Evolutionary conservation across 2,113 vertebrate species (phyloP).

Genomic region (Jacana jacana): DNA sequence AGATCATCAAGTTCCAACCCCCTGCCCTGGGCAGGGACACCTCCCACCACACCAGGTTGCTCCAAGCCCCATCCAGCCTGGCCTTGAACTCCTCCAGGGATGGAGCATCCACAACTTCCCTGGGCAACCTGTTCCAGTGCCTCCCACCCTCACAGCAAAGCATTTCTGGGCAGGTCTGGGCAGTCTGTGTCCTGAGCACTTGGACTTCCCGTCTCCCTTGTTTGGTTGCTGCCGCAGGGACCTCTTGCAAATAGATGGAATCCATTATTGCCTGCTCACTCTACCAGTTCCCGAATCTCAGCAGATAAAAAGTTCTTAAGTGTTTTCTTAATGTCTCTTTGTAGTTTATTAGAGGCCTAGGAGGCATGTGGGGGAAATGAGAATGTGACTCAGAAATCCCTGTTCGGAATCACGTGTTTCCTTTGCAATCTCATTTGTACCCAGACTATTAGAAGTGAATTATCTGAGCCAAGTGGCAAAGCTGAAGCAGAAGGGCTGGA

Average conservation of each 20-base stretch:
- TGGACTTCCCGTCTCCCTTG: not conserved
- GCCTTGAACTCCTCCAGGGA: too few relatives aligned
- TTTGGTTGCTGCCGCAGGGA: not conserved
- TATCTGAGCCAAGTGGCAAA: not conserved
- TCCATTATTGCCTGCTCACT: constrained; percentile 30
- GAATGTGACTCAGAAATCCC: constrained; percentile 33
- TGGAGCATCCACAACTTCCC: too few relatives aligned
- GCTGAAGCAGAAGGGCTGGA: not conserved
- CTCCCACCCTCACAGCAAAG: too few relatives aligned
- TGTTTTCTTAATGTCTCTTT: constrained; percentile 14
- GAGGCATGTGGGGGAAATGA: constrained; percentile 32
- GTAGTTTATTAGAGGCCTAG: constrained; percentile 51
- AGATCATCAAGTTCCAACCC: too few relatives aligned
- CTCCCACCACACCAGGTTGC: too few relatives aligned
- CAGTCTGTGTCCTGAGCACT: not conserved
- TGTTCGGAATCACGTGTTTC: not conserved
- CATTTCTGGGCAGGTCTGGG: not conserved
- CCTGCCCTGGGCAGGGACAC: too few relatives aligned
- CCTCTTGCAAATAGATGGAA: not conserved
- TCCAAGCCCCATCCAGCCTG: too few relatives aligned
- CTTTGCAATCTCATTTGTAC: not conserved
- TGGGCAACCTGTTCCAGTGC: too few relatives aligned
- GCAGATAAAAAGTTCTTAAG: constrained; percentile 55
- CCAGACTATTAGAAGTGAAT: constrained; percentile 39
- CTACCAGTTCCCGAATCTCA: not conserved